Evolutionary conservation across 1,140 invertebrate species (phyloP).

Genomic region (Gryon sp.): DNA sequence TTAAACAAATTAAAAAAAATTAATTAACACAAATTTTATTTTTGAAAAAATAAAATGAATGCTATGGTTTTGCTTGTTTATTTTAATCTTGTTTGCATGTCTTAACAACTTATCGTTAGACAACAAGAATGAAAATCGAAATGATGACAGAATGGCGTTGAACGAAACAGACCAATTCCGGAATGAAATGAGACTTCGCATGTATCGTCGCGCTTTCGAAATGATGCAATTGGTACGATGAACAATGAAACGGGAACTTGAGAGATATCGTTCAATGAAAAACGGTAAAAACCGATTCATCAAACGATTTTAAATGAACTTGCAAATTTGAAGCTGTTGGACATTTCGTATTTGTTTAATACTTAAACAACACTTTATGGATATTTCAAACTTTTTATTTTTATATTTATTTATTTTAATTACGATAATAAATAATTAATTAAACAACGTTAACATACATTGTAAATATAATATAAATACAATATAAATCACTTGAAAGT

Average conservation of each 20-base stretch:
- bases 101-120: conserved; percentile 10
- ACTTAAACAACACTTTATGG: no score
- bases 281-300: not conserved
- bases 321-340: conserved; percentile 7
- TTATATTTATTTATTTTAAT: no score
- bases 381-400: no score
- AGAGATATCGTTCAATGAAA: conserved; percentile 25
- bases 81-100: conserved; percentile 8
- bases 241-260: conserved; percentile 22
- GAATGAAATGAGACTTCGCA: conserved; percentile 22
- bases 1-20: no score
- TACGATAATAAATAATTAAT: no score
- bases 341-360: not conserved
- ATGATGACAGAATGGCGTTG: conserved; percentile 1
- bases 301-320: conserved; percentile 5
- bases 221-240: conserved; percentile 16
- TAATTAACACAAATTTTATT: no score
- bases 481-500: no score
- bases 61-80: no score
- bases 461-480: no score
- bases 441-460: no score
- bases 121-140: conserved; percentile 15
- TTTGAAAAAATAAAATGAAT: no score
- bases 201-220: conserved; percentile 25
- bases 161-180: conserved; percentile 7